phyloP scores from a whole-genome alignment of 2,797 vertebrate genomes.

The Triplophysa yarkandensis region DNA sequence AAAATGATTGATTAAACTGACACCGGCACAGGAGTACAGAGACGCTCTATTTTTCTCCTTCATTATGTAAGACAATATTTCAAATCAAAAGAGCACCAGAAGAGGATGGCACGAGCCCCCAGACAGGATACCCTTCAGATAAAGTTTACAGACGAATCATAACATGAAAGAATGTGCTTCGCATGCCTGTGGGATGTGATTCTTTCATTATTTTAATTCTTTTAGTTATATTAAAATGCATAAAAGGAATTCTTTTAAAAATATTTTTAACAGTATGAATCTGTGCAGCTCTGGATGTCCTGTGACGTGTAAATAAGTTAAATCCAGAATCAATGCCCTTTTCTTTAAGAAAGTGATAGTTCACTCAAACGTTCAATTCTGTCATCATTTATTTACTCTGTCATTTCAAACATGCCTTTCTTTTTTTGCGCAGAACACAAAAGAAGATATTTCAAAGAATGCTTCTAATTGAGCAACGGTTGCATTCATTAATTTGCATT shows the following conservation, averaged over 20 bases:
- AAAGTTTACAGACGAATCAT: constrained; percentile 70
- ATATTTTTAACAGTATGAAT: too few species aligned
- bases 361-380: background rate
- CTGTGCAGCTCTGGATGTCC: background rate
- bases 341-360: background rate
- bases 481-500: too few species aligned
- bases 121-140: constrained; percentile 78
- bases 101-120: constrained; percentile 75
- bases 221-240: background rate
- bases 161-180: background rate
- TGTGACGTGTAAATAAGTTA: background rate
- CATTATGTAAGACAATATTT: constrained; percentile 83
- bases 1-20: constrained; percentile 89
- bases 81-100: constrained; percentile 77
- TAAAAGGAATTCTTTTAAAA: too few species aligned
- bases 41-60: constrained; percentile 76
- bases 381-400: too few species aligned
- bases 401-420: too few species aligned
- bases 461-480: too few species aligned
- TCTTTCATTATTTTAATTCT: background rate
- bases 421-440: too few species aligned
- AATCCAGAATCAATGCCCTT: background rate
- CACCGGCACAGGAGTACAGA: constrained; percentile 78
- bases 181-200: background rate
- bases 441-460: too few species aligned